Percentiles rank a stretch among this genome's conserved stretches.
Conservation (phyloP, 1,140 invertebrate species). For the Oscheius sp. region DNA sequence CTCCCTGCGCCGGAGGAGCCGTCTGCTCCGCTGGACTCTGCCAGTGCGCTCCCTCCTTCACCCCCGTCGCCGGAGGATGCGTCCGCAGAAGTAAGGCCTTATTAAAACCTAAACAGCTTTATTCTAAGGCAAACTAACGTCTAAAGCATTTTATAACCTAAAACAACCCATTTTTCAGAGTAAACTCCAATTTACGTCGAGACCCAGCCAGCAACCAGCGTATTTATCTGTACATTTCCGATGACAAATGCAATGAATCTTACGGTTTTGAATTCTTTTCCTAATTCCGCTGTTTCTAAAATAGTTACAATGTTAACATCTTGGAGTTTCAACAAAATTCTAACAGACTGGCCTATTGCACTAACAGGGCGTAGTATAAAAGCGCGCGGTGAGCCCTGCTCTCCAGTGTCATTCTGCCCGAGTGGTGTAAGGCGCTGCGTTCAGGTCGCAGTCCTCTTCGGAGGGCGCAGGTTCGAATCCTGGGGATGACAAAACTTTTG, state of each 20-base stretch:
- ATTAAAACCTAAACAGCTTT: neutral
- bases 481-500: too few relatives aligned
- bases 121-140: neutral
- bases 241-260: constrained; percentile 13
- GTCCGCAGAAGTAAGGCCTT: constrained; percentile 31
- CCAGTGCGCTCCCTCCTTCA: constrained; percentile 39
- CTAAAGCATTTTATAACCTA: neutral
- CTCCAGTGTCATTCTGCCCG: too few relatives aligned
- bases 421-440: too few relatives aligned
- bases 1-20: constrained; percentile 42
- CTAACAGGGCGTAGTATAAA: too few relatives aligned
- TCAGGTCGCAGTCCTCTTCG: too few relatives aligned
- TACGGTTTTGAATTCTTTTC: too few relatives aligned
- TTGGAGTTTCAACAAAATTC: too few relatives aligned
- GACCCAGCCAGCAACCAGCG: neutral
- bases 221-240: constrained; percentile 19
- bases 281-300: too few relatives aligned
- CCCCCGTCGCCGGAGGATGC: constrained; percentile 36
- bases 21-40: constrained; percentile 44
- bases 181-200: neutral
- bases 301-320: too few relatives aligned
- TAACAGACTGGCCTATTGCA: too few relatives aligned
- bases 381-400: too few relatives aligned
- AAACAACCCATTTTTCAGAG: neutral
- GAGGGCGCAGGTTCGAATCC: too few relatives aligned